These are phyloP conservation scores for Ptychoptera albimana DNA, from an alignment of 2,888 invertebrate genomes.

Conservation along the genomic window DNA sequence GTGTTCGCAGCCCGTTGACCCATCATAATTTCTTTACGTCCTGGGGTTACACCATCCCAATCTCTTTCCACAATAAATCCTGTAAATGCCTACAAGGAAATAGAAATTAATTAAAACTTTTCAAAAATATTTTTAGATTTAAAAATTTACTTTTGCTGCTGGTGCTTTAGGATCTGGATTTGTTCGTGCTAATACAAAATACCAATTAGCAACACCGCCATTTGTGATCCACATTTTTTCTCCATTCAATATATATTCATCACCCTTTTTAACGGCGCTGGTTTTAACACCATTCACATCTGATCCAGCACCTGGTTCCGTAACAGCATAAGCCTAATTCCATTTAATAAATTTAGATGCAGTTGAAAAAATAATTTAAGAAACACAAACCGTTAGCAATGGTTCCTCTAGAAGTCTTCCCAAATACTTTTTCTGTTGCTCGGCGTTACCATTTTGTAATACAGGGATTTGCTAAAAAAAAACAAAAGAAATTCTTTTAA, in stretches of 20 bases:
- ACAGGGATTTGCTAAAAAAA: slow-evolving; percentile 71
- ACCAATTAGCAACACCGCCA: slow-evolving; percentile 84
- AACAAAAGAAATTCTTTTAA: too few relatives aligned
- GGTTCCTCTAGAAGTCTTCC: slow-evolving; percentile 73
- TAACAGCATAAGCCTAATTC: slow-evolving; percentile 73
- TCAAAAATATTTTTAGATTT: too few relatives aligned
- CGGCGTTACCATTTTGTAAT: slow-evolving; percentile 62
- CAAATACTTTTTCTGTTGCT: slow-evolving; percentile 79
- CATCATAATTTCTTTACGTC: slow-evolving; percentile 55
- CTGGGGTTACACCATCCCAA: slow-evolving; percentile 43
- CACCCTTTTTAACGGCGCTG: slow-evolving; percentile 74
- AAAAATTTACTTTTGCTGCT: slow-evolving; percentile 39
- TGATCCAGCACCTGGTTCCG: slow-evolving; percentile 83
- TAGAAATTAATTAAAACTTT: too few relatives aligned
- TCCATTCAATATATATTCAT: slow-evolving; percentile 77
- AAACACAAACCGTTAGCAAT: slow-evolving; percentile 57
- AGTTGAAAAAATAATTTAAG: background rate
- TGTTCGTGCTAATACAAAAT: slow-evolving; percentile 77
- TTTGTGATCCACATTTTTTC: slow-evolving; percentile 98
- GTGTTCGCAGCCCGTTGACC: slow-evolving; percentile 59
- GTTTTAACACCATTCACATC: slow-evolving; percentile 81
- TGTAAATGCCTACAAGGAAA: slow-evolving; percentile 51
- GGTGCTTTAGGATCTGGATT: slow-evolving; percentile 74
- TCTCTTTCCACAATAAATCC: slow-evolving; percentile 57
- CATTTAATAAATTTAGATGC: slow-evolving; percentile 4